A percentile compares a stretch with the other conserved stretches of the same genome.
These are phyloP conservation scores for Nibea albiflora DNA, from an alignment of 2,113 vertebrate species.

Conservation along the genomic window DNA sequence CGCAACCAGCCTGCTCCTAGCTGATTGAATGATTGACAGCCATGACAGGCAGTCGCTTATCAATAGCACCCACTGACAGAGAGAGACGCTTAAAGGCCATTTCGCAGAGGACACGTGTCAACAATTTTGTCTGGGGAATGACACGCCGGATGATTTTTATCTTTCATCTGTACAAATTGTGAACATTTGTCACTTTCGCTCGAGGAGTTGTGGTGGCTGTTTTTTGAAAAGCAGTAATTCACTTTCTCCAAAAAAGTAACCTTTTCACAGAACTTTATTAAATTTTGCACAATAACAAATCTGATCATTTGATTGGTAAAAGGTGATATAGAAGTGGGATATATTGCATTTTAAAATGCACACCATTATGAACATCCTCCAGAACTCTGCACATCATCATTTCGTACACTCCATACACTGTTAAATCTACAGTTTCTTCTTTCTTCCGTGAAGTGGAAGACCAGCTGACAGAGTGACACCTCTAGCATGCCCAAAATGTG, in stretches of 20 bases:
- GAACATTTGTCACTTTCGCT: slow-evolving; percentile 16
- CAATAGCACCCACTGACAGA: slow-evolving; percentile 61
- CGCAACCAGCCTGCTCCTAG: slow-evolving; percentile 44
- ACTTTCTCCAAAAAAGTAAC: too few relatives aligned
- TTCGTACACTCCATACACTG: background rate
- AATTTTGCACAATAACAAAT: too few relatives aligned
- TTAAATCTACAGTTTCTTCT: too few relatives aligned
- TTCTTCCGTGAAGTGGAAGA: too few relatives aligned
- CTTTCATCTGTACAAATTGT: slow-evolving; percentile 42
- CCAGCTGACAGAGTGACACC: too few relatives aligned
- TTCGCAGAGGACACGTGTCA: slow-evolving; percentile 48
- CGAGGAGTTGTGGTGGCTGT: slow-evolving; percentile 8
- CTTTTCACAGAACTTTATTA: too few relatives aligned
- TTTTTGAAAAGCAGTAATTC: background rate
- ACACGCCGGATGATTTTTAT: slow-evolving; percentile 49
- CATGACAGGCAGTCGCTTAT: slow-evolving; percentile 54
- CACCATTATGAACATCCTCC: too few relatives aligned
- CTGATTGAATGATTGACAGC: slow-evolving; percentile 64
- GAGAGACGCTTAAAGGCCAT: slow-evolving; percentile 43
- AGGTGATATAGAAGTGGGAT: too few relatives aligned
- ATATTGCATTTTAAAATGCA: too few relatives aligned
- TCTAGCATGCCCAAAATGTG: too few relatives aligned
- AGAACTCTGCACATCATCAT: too few relatives aligned
- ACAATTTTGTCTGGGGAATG: slow-evolving; percentile 48
- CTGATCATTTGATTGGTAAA: too few relatives aligned